Percentiles rank a stretch among this genome's conserved stretches.
These are phyloP conservation scores for Rissa tridactyla DNA, from an alignment of 2,113 vertebrate genomes.

Conservation along the genomic window DNA sequence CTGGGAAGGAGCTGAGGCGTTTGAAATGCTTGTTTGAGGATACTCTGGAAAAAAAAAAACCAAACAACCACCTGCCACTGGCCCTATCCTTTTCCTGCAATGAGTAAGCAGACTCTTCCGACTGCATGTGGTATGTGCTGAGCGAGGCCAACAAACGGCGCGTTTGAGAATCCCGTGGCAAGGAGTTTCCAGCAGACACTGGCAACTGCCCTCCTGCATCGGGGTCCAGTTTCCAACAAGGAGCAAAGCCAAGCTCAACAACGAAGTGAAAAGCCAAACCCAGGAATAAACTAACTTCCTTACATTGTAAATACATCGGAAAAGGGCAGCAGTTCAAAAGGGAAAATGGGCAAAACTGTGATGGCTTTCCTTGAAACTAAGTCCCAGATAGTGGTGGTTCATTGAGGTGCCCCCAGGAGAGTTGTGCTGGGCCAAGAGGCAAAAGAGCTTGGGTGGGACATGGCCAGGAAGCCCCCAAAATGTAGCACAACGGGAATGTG, in stretches of 20 bases:
- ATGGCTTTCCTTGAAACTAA: background rate
- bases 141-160: background rate
- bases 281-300: constrained; percentile 38
- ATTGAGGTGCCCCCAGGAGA: background rate
- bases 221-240: background rate
- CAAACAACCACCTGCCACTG: background rate
- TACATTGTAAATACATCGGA: constrained; percentile 1
- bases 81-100: background rate
- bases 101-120: background rate
- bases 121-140: background rate
- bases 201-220: background rate
- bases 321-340: constrained; percentile 30
- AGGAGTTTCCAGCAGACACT: constrained; percentile 30
- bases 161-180: background rate
- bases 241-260: constrained; percentile 32
- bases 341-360: background rate
- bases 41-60: background rate
- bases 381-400: background rate
- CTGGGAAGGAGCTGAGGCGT: background rate
- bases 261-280: constrained; percentile 2
- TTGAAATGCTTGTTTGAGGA: background rate
- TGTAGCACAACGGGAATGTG: background rate
- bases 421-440: background rate
- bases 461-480: background rate
- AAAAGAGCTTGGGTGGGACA: background rate